phyloP scores from a whole-genome alignment of 2,113 vertebrate genomes.

The Nicator chloris region DNA sequence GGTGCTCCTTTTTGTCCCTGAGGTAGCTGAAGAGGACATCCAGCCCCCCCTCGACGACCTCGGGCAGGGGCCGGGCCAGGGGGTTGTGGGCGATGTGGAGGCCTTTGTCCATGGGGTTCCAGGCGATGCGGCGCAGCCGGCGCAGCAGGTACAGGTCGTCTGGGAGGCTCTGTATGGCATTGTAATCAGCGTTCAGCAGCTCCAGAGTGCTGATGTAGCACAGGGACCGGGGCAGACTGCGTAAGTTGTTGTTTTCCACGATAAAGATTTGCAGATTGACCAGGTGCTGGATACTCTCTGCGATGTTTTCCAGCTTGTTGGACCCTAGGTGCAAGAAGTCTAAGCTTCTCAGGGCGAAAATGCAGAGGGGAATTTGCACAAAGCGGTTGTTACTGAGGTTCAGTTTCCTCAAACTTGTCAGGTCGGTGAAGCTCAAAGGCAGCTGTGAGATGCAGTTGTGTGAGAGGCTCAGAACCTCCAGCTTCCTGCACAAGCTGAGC shows the following conservation, averaged over 20 bases:
- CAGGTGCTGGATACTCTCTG: conserved; percentile 88
- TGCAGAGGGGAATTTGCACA: conserved; percentile 84
- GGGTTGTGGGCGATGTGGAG: conserved; percentile 91
- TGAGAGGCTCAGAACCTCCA: conserved; percentile 91
- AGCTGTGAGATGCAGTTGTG: conserved; percentile 87
- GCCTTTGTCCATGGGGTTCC: conserved; percentile 92
- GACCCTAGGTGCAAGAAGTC: conserved; percentile 90
- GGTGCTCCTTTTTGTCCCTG: conserved; percentile 78
- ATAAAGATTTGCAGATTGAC: conserved; percentile 89
- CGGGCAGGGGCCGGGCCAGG: conserved; percentile 84
- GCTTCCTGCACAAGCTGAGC: conserved; percentile 79
- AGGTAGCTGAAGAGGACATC: conserved; percentile 86
- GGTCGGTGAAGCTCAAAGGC: conserved; percentile 76
- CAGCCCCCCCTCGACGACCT: conserved; percentile 85
- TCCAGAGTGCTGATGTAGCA: conserved; percentile 83
- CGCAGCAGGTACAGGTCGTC: conserved; percentile 82
- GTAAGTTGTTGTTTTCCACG: conserved; percentile 85
- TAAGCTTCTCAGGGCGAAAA: conserved; percentile 84
- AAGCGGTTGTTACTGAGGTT: conserved; percentile 93
- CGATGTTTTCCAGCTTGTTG: conserved; percentile 88
- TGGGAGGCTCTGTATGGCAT: conserved; percentile 85
- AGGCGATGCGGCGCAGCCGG: conserved; percentile 80
- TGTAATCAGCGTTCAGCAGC: conserved; percentile 89
- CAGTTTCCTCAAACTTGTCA: conserved; percentile 83
- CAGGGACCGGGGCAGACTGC: conserved; percentile 81